These are phyloP conservation scores for Antedon bifida DNA, from an alignment of 35 echinoderm and acorn worm genomes.

Conservation along the genomic window DNA sequence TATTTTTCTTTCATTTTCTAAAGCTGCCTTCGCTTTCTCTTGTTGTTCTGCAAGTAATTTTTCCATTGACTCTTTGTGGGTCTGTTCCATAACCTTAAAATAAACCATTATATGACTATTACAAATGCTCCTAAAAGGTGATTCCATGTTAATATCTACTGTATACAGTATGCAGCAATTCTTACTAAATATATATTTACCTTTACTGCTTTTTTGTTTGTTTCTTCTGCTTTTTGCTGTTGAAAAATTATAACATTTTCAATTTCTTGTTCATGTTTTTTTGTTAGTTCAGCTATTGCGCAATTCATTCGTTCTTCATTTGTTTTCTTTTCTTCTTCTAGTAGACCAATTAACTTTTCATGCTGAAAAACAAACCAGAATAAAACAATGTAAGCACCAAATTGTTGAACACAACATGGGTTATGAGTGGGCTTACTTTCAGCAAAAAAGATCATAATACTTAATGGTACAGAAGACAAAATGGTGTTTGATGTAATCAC, in stretches of 20 bases:
- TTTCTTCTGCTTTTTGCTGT: not conserved
- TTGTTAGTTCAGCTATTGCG: not conserved
- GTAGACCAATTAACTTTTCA: not conserved
- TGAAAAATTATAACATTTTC: not conserved
- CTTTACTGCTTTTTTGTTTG: constrained; percentile 6
- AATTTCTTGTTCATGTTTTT: not conserved
- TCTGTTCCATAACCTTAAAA: not conserved
- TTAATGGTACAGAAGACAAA: too few relatives aligned
- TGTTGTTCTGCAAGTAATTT: not conserved
- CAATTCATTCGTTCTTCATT: not conserved
- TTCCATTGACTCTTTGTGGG: not conserved
- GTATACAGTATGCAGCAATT: too few relatives aligned
- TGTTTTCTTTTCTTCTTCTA: not conserved
- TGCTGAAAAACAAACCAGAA: constrained; percentile 4
- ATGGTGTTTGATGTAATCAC: too few relatives aligned
- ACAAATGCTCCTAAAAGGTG: too few relatives aligned
- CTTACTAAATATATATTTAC: too few relatives aligned
- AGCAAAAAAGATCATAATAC: too few relatives aligned
- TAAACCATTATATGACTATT: too few relatives aligned
- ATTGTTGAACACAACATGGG: too few relatives aligned
- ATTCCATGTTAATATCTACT: too few relatives aligned
- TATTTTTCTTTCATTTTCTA: not conserved
- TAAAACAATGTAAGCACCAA: too few relatives aligned
- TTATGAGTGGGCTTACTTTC: too few relatives aligned
- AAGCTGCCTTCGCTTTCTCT: not conserved